Evolutionary conservation across 1,140 invertebrate genomes (phyloP), one percentile per base, ranked within the genome.

Genomic region (Drosophila insularis): DNA sequence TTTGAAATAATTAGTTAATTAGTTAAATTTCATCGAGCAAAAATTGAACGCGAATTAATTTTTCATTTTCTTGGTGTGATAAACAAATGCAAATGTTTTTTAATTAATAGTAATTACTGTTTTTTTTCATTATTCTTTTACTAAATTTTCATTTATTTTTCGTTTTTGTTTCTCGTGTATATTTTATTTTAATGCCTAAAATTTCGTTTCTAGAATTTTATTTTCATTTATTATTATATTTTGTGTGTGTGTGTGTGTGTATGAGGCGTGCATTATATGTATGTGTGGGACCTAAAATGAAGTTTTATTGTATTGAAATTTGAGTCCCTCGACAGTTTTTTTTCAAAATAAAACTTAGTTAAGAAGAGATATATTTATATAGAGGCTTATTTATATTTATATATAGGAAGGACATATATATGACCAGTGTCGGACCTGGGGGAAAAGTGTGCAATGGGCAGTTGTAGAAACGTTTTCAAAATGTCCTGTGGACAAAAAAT

Each of bases 161-260:
- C 32, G 62, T 50, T 50, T 50, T 50, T 19, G 43, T 50, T 50
- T 50, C 43, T 50, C 39, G 71, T 86, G 84, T 86, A 84, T 89
- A 87, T 86, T 86, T 84, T 70, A 63, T 89, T 82, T 84, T 71
- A 82, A 74, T 77, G 71, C 84, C 82, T 86, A 89, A 67, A 87
- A 78, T 81, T 74, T 37, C 63, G 63, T 64, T 81, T 68, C 61
- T 73, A 76, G 56, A 56, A 35, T 64, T 72, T 72, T 23, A 35
- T 40, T 61, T 58, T 74, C 63, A n/a, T 32, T 64, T 39, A 59
- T 74, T 40, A 10, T 39, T n/a, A n/a, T 23, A 5, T 11, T 32
- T 11, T 27, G 21, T 17, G 37, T 19, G 10, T 27, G 37, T 27
- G 58, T n/a, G 31, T 8, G 6, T 13, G 54, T 14, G 27, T 55